These are phyloP conservation scores for Plectrocnemia conspersa DNA, from an alignment of 1,140 invertebrate species.

Conservation along the genomic window DNA sequence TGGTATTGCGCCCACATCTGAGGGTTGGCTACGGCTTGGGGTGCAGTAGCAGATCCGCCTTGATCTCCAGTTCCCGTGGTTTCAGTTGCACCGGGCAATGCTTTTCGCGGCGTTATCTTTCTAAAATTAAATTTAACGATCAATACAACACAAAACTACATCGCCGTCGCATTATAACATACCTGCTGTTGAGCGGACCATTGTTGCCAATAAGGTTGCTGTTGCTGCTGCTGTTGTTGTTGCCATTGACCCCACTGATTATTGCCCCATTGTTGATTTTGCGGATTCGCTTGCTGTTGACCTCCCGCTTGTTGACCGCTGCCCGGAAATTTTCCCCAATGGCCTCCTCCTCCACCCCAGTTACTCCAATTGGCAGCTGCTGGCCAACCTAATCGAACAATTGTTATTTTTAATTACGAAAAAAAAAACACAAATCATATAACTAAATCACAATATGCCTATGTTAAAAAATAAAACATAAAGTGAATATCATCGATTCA, in stretches of 20 bases:
- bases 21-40: background rate
- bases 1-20: background rate
- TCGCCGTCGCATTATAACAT: background rate
- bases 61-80: no score
- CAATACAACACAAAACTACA: background rate
- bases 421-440: no score
- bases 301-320: constrained; percentile 1
- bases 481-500: no score
- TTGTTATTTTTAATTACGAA: background rate
- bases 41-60: background rate
- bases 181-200: constrained; percentile 10
- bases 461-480: no score
- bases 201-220: constrained; percentile 4
- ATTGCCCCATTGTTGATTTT: background rate
- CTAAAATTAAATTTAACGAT: background rate
- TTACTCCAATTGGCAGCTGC: background rate
- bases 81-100: background rate
- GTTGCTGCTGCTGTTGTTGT: constrained; percentile 11
- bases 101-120: background rate
- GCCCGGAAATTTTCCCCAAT: constrained; percentile 13
- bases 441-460: no score
- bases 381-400: background rate
- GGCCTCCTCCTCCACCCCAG: constrained; percentile 7
- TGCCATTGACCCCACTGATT: background rate
- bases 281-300: background rate